Conservation (phyloP, 2,888 invertebrate species). For the Biston stratarius region DNA sequence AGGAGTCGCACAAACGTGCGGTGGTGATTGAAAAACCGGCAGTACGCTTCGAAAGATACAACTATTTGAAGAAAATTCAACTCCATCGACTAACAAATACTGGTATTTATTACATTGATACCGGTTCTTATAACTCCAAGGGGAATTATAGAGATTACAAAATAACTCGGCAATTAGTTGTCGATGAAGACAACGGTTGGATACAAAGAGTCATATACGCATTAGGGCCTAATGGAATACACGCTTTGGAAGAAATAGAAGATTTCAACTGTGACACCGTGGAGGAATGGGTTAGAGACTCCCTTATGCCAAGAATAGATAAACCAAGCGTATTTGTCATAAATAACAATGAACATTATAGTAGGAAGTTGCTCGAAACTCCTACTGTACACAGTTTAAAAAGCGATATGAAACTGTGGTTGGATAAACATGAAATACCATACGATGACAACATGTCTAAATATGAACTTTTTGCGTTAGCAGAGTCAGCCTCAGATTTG, state of each 20-base stretch:
- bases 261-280: slow-evolving; percentile 37
- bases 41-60: slow-evolving; percentile 55
- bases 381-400: slow-evolving; percentile 45
- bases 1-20: slow-evolving; percentile 23
- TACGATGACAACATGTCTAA: slow-evolving; percentile 46
- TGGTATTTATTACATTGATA: slow-evolving; percentile 52
- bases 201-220: slow-evolving; percentile 47
- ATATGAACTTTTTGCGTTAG: slow-evolving; percentile 51
- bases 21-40: slow-evolving; percentile 59
- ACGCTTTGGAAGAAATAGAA: slow-evolving; percentile 28
- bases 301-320: slow-evolving; percentile 40
- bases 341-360: slow-evolving; percentile 42
- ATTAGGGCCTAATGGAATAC: slow-evolving; percentile 38
- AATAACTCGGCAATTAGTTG: slow-evolving; percentile 1
- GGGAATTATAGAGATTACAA: slow-evolving; percentile 29
- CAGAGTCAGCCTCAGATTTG: slow-evolving; percentile 52
- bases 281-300: slow-evolving; percentile 46
- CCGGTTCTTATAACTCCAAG: slow-evolving; percentile 37
- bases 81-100: slow-evolving; percentile 27
- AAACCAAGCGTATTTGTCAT: slow-evolving; percentile 50
- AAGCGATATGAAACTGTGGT: slow-evolving; percentile 52
- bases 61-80: slow-evolving; percentile 53
- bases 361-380: slow-evolving; percentile 30
- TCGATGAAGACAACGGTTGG: slow-evolving; percentile 12
- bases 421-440: slow-evolving; percentile 49